Evolutionary conservation across 1,140 invertebrate genomes (phyloP).

Genomic region (Chrysoperla carnea): DNA sequence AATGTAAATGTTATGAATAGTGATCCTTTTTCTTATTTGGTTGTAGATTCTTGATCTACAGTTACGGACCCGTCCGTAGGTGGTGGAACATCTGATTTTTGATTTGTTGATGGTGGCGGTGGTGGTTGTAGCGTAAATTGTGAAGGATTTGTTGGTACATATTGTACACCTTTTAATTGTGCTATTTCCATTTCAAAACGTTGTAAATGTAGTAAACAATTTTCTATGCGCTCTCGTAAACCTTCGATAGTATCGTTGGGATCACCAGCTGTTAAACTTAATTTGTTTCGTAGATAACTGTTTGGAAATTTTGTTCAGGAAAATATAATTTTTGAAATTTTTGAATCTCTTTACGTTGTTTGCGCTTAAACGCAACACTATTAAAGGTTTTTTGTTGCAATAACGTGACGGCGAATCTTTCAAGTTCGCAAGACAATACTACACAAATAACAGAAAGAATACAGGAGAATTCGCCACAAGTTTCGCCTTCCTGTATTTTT

Average conservation of each 20-base stretch:
- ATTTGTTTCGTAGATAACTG: conserved; percentile 29
- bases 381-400: too few relatives aligned
- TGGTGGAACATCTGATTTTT: too few relatives aligned
- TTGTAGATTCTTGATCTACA: conserved; percentile 17
- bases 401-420: too few relatives aligned
- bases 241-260: conserved; percentile 22
- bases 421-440: too few relatives aligned
- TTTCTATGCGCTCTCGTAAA: conserved; percentile 32
- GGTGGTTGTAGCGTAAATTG: conserved; percentile 15
- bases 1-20: conserved; percentile 19
- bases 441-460: too few relatives aligned
- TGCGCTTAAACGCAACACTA: too few relatives aligned
- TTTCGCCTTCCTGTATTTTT: too few relatives aligned
- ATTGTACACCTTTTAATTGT: conserved; percentile 23
- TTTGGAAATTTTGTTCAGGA: too few relatives aligned
- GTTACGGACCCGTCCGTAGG: conserved; percentile 10
- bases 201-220: conserved; percentile 17
- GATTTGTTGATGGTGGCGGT: too few relatives aligned
- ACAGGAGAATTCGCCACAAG: too few relatives aligned
- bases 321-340: too few relatives aligned
- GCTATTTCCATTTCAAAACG: conserved; percentile 38
- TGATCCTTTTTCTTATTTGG: conserved; percentile 18
- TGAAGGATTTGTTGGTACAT: conserved; percentile 15
- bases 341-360: too few relatives aligned
- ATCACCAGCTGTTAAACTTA: conserved; percentile 20